These are phyloP conservation scores for Champsocephalus esox DNA, from an alignment of 2,797 vertebrate genomes.

Conservation along the genomic window DNA sequence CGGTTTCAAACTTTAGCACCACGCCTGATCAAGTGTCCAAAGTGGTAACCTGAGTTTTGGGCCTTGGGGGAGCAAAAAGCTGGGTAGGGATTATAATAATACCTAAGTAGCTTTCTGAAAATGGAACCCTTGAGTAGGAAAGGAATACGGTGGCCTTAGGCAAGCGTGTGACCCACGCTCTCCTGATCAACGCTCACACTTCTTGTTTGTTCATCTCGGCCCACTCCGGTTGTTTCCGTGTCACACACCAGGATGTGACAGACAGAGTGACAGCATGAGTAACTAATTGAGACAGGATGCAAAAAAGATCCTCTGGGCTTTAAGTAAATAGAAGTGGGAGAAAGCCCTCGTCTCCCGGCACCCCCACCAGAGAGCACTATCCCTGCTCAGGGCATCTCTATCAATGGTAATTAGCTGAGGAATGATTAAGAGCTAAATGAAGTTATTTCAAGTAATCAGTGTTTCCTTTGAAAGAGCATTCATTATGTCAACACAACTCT, in stretches of 20 bases:
- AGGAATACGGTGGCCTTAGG: constrained; percentile 74
- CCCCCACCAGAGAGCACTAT: constrained; percentile 58
- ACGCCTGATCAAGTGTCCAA: constrained; percentile 74
- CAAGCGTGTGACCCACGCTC: constrained; percentile 80
- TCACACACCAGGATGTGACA: constrained; percentile 76
- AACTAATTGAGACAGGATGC: constrained; percentile 82
- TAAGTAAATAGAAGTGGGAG: constrained; percentile 74
- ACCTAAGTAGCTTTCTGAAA: constrained; percentile 82
- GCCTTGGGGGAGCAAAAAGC: constrained; percentile 51
- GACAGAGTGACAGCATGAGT: constrained; percentile 83
- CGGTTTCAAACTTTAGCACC: constrained; percentile 58
- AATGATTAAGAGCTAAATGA: constrained; percentile 92
- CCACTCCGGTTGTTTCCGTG: constrained; percentile 69
- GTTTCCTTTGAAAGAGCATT: constrained; percentile 90
- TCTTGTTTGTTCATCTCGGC: constrained; percentile 65
- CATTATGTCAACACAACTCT: constrained; percentile 91
- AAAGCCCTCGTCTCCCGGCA: constrained; percentile 57
- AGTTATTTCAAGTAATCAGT: constrained; percentile 90
- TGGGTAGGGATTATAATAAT: constrained; percentile 82
- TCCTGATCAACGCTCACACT: constrained; percentile 58
- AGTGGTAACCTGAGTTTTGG: constrained; percentile 73
- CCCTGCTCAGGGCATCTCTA: constrained; percentile 82
- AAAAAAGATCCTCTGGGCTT: constrained; percentile 74
- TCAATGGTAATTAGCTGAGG: constrained; percentile 91
- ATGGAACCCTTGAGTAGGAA: constrained; percentile 79